Evolutionary conservation across 2,797 vertebrate species (phyloP), one percentile per base, ranked within the genome.

Genomic region (Gambusia yucatana): DNA sequence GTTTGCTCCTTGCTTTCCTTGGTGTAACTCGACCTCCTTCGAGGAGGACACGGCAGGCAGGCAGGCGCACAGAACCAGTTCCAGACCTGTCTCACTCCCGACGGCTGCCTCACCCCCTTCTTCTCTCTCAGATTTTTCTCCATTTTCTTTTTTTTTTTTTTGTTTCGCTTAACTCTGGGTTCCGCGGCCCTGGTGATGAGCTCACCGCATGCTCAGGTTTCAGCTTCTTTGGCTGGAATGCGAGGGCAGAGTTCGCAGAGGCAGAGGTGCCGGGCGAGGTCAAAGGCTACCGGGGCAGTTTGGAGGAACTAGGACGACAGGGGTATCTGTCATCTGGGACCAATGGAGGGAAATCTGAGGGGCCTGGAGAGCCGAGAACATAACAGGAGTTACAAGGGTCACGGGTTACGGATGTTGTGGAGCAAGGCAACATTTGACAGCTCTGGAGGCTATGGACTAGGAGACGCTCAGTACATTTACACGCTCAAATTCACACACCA

Each of bases 151-250:
- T 84, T 87, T 79, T 75, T 88, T 92, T 91, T 90, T 92, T 77
- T 81, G 88, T 93, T 92, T 94, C 90, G 89, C 92, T 91, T 90
- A 88, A 92, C 89, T 93, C 88, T 87, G 83, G 88, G 92, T 90
- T 93, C 90, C 48, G n/a, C 14, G 85, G 88, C 84, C 83, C 80
- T 65, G 75, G 41, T 85, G 90, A 94, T 96, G 95, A 95, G 95
- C 93, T 95, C 94, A 95, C 88, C 36, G 44, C 28, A 0, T 78
- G 89, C 84, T 95, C 94, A n/a, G 83, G 94, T 95, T 95, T 93
- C 95, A 95, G 80, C 10, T 77, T 78, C 81, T 87, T 80, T 25
- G 41, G 71, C 86, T 88, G 94, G 94, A 95, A 95, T 95, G 93
- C 7, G 36, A 93, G 92, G 92, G 91, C 90, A 90, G 91, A 71